Conservation (phyloP, 1,140 invertebrate genomes). For the Meloidogyne hapla region DNA sequence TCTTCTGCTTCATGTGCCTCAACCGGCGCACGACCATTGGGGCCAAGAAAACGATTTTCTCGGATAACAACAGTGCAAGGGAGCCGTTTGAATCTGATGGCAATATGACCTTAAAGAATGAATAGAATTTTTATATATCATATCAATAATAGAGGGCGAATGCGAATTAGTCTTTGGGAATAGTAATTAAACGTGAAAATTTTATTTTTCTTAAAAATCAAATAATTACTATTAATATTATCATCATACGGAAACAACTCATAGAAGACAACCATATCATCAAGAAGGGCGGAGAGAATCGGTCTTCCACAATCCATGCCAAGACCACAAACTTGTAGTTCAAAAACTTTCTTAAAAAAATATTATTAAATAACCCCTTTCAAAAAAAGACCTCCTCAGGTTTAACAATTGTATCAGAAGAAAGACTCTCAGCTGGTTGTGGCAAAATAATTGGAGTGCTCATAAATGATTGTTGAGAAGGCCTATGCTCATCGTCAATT, state of each 20-base stretch:
- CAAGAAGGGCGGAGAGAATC: constrained; percentile 51
- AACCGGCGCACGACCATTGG: constrained; percentile 48
- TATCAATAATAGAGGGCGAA: no score
- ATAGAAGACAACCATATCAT: constrained; percentile 56
- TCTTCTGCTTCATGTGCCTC: constrained; percentile 37
- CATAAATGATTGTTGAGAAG: constrained; percentile 19
- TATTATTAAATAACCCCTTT: constrained; percentile 11
- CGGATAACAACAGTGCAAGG: constrained; percentile 38
- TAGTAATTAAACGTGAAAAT: no score
- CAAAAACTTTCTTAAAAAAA: constrained; percentile 43
- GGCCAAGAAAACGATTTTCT: constrained; percentile 41
- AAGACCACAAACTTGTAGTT: constrained; percentile 51
- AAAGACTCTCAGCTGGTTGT: constrained; percentile 16
- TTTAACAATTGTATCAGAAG: constrained; percentile 25
- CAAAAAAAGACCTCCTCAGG: constrained; percentile 30
- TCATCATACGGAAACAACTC: constrained; percentile 57
- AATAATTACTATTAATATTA: constrained; percentile 34
- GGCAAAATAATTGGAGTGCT: constrained; percentile 30
- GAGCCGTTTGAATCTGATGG: constrained; percentile 50
- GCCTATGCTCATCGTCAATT: constrained; percentile 39
- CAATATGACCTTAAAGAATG: constrained; percentile 37
- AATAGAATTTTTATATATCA: not conserved
- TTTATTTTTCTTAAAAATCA: no score
- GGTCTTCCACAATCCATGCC: constrained; percentile 57
- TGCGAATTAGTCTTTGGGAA: no score